A percentile compares a stretch with the other conserved stretches of the same genome.
Conservation (phyloP, 2,797 vertebrate genomes). For the Gymnodraco acuticeps region DNA sequence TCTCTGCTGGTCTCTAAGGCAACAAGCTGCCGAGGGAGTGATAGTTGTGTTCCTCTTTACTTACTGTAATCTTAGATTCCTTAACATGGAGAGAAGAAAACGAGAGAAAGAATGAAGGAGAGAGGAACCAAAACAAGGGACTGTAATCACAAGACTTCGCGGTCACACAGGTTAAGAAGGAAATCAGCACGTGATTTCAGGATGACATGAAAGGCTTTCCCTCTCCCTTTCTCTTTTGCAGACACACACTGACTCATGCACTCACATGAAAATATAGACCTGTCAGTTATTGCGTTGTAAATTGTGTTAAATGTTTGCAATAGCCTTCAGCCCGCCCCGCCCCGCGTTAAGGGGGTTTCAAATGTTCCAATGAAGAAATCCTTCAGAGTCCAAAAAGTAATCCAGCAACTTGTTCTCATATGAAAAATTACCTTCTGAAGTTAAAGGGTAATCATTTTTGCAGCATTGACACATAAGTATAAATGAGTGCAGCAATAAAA, state of each 20-base stretch:
- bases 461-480: conserved; percentile 13
- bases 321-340: not conserved
- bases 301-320: conserved; percentile 10
- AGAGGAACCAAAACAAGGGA: conserved; percentile 28
- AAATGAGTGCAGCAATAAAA: conserved; percentile 34
- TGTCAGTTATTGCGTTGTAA: not conserved
- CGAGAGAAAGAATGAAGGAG: not conserved
- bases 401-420: conserved; percentile 3
- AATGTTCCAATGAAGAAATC: not conserved
- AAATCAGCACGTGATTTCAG: conserved; percentile 67
- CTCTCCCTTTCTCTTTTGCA: not conserved
- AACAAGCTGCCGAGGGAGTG: conserved; percentile 56
- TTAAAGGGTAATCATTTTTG: conserved; percentile 20
- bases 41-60: conserved; percentile 52
- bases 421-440: conserved; percentile 8
- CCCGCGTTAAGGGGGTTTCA: not conserved
- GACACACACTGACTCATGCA: not conserved
- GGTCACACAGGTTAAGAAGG: conserved; percentile 54
- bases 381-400: not conserved
- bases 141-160: conserved; percentile 69
- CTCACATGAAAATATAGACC: not conserved
- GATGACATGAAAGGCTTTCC: conserved; percentile 43
- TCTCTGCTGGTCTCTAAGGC: conserved; percentile 69
- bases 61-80: conserved; percentile 47
- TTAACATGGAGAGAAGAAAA: no score